These are phyloP conservation scores for Euleptes europaea DNA, from an alignment of 2,113 vertebrate genomes.

Conservation along the genomic window DNA sequence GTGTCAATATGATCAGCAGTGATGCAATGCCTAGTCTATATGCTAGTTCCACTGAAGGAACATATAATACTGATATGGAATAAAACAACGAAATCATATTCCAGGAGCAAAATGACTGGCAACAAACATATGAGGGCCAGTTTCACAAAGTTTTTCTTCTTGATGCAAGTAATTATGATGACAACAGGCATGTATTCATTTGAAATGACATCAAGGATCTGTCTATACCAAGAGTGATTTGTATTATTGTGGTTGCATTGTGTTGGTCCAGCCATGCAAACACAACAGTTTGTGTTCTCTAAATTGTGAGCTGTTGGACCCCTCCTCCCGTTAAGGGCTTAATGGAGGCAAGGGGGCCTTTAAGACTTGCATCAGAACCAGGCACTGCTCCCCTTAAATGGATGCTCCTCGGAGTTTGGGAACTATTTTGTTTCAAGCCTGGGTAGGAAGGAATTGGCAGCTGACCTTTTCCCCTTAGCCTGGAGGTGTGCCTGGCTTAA, in stretches of 20 bases:
- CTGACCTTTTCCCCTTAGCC: too few species aligned
- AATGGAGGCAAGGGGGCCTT: too few species aligned
- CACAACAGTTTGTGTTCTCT: too few species aligned
- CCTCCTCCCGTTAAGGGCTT: too few species aligned
- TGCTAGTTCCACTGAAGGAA: neutral
- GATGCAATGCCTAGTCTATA: neutral
- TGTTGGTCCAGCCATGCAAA: neutral
- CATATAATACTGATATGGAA: neutral
- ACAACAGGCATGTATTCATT: neutral
- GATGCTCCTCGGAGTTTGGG: too few species aligned
- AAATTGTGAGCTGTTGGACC: too few species aligned
- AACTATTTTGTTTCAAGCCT: too few species aligned
- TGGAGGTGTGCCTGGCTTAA: too few species aligned
- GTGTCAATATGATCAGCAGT: neutral
- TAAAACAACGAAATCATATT: neutral
- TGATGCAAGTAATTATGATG: neutral
- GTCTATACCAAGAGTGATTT: neutral
- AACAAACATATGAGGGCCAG: neutral
- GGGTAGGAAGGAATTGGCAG: too few species aligned
- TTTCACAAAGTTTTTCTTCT: neutral
- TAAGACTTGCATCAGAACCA: too few species aligned
- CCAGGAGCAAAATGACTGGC: neutral
- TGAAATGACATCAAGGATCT: neutral
- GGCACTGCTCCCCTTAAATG: too few species aligned
- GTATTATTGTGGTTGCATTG: neutral